A percentile compares a stretch with the other conserved stretches of the same genome.
Evolutionary conservation across 2,113 vertebrate genomes (phyloP).

Genomic region (Brienomyrus longianalis): DNA sequence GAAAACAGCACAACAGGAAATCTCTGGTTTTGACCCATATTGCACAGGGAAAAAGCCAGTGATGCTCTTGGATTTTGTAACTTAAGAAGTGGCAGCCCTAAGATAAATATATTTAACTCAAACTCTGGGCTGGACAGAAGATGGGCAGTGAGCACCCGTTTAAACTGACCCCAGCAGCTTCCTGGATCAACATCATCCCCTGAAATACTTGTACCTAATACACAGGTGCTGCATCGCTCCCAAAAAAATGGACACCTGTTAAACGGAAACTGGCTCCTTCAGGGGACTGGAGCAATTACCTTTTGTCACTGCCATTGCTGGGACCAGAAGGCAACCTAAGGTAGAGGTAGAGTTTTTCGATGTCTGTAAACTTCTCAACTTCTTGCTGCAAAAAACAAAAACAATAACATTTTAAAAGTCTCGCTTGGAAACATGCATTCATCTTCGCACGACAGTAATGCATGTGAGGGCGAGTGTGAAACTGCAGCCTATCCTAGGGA

Average conservation of each 20-base stretch:
- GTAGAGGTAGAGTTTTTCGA: slow-evolving; percentile 99
- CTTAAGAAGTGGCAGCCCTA: background rate
- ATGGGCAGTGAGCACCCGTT: background rate
- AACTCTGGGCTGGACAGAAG: background rate
- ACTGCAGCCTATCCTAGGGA: background rate
- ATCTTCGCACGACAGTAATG: background rate
- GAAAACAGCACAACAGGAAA: background rate
- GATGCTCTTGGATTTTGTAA: background rate
- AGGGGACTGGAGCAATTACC: slow-evolving; percentile 51
- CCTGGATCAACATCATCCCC: background rate
- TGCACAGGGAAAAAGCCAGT: background rate
- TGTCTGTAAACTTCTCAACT: slow-evolving; percentile 98
- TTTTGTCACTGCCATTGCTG: slow-evolving; percentile 81
- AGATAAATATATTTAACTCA: background rate
- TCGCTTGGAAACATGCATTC: background rate
- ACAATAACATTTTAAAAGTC: background rate
- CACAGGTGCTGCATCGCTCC: background rate
- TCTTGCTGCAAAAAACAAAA: slow-evolving; percentile 78
- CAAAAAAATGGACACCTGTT: background rate
- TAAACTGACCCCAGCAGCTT: background rate
- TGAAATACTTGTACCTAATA: background rate
- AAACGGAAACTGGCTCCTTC: background rate
- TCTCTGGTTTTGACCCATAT: background rate
- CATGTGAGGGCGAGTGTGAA: background rate
- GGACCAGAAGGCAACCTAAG: slow-evolving; percentile 97